Conservation (phyloP, 2,113 vertebrate genomes). For the Hippocampus barbouri region DNA sequence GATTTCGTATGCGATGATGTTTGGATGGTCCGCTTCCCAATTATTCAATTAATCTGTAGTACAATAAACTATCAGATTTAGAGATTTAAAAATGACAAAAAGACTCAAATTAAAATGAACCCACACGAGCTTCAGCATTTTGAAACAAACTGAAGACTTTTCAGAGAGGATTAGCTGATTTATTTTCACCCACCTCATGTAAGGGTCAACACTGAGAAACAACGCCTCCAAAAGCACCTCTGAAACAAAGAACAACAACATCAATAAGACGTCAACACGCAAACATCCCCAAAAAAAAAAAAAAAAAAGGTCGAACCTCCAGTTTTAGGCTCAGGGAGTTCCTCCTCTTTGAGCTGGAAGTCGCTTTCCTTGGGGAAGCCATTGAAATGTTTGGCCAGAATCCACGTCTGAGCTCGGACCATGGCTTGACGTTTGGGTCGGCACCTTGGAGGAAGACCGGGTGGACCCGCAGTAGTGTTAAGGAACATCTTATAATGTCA, state of each 20-base stretch:
- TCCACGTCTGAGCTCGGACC: constrained; percentile 74
- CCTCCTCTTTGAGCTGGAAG: constrained; percentile 76
- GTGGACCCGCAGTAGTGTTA: not conserved
- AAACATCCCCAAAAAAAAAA: not conserved
- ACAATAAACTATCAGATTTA: too few species aligned
- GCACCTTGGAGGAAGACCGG: not conserved
- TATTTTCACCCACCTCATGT: constrained; percentile 79
- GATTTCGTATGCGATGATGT: too few species aligned
- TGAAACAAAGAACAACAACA: constrained; percentile 52
- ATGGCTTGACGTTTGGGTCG: constrained; percentile 25
- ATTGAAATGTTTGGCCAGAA: constrained; percentile 79
- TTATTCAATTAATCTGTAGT: too few species aligned
- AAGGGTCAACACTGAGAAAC: constrained; percentile 86
- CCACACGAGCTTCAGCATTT: too few species aligned
- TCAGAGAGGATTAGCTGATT: not conserved
- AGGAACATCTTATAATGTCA: not conserved
- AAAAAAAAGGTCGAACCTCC: constrained; percentile 67
- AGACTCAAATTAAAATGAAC: too few species aligned
- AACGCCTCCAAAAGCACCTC: constrained; percentile 84
- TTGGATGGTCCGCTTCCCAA: too few species aligned
- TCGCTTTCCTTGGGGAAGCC: constrained; percentile 74
- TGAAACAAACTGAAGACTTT: not conserved
- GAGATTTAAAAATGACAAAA: too few species aligned
- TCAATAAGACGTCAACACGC: not conserved
- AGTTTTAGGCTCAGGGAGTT: constrained; percentile 77